Evolutionary conservation across 2,797 vertebrate genomes (phyloP).

Genomic region (Clarias platycephalus): DNA sequence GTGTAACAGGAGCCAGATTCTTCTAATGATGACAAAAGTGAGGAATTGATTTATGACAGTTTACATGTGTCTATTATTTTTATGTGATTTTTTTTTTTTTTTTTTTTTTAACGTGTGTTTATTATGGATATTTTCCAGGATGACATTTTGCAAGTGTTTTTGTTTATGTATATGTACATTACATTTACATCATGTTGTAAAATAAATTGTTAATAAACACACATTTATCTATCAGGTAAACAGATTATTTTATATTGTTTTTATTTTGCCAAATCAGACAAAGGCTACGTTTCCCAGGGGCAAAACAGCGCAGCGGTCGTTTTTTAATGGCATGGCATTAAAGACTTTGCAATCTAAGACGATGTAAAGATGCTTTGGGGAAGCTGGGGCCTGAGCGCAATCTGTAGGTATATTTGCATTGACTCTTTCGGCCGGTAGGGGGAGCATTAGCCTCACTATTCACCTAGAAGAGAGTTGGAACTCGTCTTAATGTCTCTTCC

Average conservation of each 20-base stretch:
- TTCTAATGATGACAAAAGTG: not conserved
- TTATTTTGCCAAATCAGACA: not conserved
- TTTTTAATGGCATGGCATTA: not conserved
- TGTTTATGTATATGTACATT: not conserved
- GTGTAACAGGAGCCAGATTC: not conserved
- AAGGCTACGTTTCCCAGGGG: not conserved
- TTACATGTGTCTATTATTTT: not conserved
- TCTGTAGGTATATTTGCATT: not conserved
- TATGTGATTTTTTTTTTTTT: too few relatives aligned
- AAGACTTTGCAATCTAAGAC: not conserved
- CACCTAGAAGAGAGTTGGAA: slow-evolving; percentile 39
- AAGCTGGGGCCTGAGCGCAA: not conserved
- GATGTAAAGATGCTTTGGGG: not conserved
- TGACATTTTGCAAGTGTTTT: not conserved
- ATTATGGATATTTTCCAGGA: not conserved
- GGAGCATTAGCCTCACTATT: slow-evolving; percentile 69
- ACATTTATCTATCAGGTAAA: not conserved
- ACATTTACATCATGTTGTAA: not conserved
- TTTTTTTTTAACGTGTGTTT: not conserved
- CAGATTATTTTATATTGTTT: not conserved
- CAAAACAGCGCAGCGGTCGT: too few relatives aligned
- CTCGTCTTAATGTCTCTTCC: slow-evolving; percentile 39
- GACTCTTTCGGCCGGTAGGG: slow-evolving; percentile 59
- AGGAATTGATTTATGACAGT: not conserved
- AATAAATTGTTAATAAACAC: not conserved